Evolutionary conservation across 2,888 invertebrate genomes (phyloP), one percentile per base, ranked within the genome.

Genomic region (Romanomermis culicivorax): DNA sequence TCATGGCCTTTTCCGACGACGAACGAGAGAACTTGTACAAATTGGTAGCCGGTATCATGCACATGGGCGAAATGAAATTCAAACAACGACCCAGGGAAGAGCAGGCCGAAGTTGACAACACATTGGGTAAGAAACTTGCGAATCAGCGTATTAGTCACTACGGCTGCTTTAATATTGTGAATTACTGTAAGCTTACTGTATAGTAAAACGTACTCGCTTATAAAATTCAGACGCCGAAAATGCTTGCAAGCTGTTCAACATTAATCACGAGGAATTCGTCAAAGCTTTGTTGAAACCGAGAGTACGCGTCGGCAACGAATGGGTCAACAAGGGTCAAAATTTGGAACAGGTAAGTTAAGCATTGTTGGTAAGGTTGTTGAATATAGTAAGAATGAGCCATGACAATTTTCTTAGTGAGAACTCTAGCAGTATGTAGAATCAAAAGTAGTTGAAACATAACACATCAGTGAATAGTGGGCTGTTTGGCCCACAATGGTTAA

Each of bases 41-140:
- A 75, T 85, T 93, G 76, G 91, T 91, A 65, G 88, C 89, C 69
- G 78, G 89, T 70, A 93, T 97, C 71, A 91, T 99, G 88, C 95
- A 97, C 76, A 89, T 97, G 84, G 97, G 97, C 77, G 82, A 86
- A 72, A 87, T 97, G 88, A 93, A 95, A 76, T 97, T 97, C 85
- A 99, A 97, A 76, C 97, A 97, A 78, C 86, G 95, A 77, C 95
- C 95, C 79, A 85, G 95, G 70, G 97, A 95, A 77, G 97, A 97
- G 76, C 97, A 97, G 77, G 91, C 91, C 75, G 91, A 91, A 75
- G 23, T 26, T 42, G 55, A 55, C 26, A 42, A 29, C 26, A 52
- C 24, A 11, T 49, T 26, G 3, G 54, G 54, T 54, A 26, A 7
- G n/a, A 11, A 36, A 23, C n/a, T n/a, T n/a, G n/a, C n/a, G n/a